Evolutionary conservation across 2,797 vertebrate species (phyloP).

Genomic region (Bovichtus diacanthus): DNA sequence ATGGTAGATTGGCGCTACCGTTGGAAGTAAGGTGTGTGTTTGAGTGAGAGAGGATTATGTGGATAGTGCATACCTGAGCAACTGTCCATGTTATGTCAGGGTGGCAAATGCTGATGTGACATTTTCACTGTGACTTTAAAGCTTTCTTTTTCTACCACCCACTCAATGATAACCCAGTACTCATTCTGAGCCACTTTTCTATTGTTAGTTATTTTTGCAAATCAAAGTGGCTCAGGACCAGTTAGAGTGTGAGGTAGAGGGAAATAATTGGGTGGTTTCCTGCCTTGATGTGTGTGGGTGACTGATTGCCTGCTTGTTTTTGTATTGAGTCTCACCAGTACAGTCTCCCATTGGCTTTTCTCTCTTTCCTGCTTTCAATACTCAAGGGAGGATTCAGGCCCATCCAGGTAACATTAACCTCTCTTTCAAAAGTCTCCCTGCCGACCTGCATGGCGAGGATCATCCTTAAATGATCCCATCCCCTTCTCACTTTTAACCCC

Average conservation of each 20-base stretch:
- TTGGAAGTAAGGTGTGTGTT: slow-evolving; percentile 10
- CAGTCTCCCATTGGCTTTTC: slow-evolving; percentile 95
- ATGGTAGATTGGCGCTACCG: neutral
- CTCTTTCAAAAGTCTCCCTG: slow-evolving; percentile 60
- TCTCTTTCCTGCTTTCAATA: slow-evolving; percentile 96
- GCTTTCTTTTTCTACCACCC: slow-evolving; percentile 5
- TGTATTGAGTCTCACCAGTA: slow-evolving; percentile 68
- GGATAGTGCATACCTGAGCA: neutral
- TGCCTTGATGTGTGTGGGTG: slow-evolving; percentile 38
- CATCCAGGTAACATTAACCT: slow-evolving; percentile 86
- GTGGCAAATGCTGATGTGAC: slow-evolving; percentile 18
- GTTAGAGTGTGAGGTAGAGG: slow-evolving; percentile 22
- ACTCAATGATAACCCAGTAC: slow-evolving; percentile 4
- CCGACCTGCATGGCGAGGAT: slow-evolving; percentile 83
- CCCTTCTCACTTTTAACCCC: slow-evolving; percentile 42
- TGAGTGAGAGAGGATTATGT: slow-evolving; percentile 10
- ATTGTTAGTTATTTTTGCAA: neutral
- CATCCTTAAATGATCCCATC: slow-evolving; percentile 53
- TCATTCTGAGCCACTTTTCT: slow-evolving; percentile 1
- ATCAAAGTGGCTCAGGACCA: slow-evolving; percentile 8
- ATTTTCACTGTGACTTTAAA: slow-evolving; percentile 21
- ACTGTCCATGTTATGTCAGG: slow-evolving; percentile 6
- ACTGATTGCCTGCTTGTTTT: slow-evolving; percentile 40
- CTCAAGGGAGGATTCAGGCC: slow-evolving; percentile 99
- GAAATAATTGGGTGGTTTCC: slow-evolving; percentile 25